These are phyloP conservation scores for Megaleporinus macrocephalus DNA, from an alignment of 2,113 vertebrate species.

Conservation along the genomic window DNA sequence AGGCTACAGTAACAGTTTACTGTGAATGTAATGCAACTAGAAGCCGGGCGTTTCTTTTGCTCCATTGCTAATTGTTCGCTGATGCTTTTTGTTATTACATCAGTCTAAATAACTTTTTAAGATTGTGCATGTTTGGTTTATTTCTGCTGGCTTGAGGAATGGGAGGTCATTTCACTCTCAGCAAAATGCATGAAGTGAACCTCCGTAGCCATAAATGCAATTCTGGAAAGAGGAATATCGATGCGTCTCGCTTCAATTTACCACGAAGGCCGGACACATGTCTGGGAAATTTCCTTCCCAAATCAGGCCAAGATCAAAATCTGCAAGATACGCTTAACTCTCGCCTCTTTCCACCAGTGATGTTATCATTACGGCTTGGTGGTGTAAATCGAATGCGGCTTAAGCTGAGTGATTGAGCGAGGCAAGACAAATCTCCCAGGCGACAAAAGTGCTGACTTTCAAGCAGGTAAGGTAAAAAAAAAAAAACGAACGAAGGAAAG, in stretches of 20 bases:
- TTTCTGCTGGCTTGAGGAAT: neutral
- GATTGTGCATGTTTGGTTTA: too few species aligned
- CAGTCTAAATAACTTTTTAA: too few species aligned
- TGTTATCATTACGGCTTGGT: conserved; percentile 61
- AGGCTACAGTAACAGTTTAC: too few species aligned
- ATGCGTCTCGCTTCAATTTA: conserved; percentile 11
- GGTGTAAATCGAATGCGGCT: conserved; percentile 69
- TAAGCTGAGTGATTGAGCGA: conserved; percentile 65
- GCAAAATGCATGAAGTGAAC: neutral
- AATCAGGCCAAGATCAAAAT: conserved; percentile 54
- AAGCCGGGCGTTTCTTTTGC: too few species aligned
- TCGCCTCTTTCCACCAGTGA: conserved; percentile 31
- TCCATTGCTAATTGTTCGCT: too few species aligned
- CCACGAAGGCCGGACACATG: neutral
- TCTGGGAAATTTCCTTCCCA: conserved; percentile 24
- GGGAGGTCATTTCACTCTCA: neutral
- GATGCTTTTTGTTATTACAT: too few species aligned
- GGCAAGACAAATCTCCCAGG: conserved; percentile 65
- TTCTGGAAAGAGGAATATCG: neutral
- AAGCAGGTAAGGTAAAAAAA: neutral
- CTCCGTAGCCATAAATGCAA: neutral
- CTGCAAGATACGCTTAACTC: conserved; percentile 56
- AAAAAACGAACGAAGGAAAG: neutral
- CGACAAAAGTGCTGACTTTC: conserved; percentile 66
- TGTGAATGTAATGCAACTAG: too few species aligned